Percentiles rank a stretch among this genome's conserved stretches.
phyloP scores from a whole-genome alignment of 2,888 invertebrate genomes.

The Spicauda simplicius region DNA sequence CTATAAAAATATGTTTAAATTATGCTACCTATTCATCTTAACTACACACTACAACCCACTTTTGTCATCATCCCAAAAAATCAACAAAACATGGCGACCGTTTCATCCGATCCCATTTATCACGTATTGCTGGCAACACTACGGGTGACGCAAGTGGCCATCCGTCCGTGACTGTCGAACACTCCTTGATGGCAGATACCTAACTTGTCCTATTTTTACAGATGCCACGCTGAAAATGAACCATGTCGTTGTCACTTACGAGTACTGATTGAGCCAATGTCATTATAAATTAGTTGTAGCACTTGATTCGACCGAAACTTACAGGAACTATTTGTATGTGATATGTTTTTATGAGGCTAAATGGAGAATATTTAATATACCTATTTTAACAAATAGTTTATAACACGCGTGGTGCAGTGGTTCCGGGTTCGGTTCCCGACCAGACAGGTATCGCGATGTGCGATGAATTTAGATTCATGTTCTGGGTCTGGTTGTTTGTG shows the following conservation, averaged over 20 bases:
- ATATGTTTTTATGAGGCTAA: too few species aligned
- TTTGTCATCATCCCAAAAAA: background rate
- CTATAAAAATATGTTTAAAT: too few species aligned
- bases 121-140: constrained; percentile 26
- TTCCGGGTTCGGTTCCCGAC: too few species aligned
- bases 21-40: background rate
- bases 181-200: constrained; percentile 69
- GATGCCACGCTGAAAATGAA: constrained; percentile 57
- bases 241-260: constrained; percentile 38
- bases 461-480: too few species aligned
- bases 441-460: too few species aligned
- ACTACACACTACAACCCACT: background rate
- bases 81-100: background rate
- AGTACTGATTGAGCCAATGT: background rate
- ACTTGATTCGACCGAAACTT: background rate
- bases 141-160: constrained; percentile 77
- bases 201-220: constrained; percentile 72
- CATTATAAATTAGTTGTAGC: background rate
- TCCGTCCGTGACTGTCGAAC: constrained; percentile 75
- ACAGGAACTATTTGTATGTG: too few species aligned
- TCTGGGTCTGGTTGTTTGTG: too few species aligned
- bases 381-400: too few species aligned
- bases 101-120: constrained; percentile 16
- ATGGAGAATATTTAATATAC: too few species aligned
- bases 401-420: too few species aligned